Percentiles rank a stretch among this genome's conserved stretches.
These are phyloP conservation scores for Esox niger DNA, from an alignment of 2,113 vertebrate genomes.

Conservation along the genomic window DNA sequence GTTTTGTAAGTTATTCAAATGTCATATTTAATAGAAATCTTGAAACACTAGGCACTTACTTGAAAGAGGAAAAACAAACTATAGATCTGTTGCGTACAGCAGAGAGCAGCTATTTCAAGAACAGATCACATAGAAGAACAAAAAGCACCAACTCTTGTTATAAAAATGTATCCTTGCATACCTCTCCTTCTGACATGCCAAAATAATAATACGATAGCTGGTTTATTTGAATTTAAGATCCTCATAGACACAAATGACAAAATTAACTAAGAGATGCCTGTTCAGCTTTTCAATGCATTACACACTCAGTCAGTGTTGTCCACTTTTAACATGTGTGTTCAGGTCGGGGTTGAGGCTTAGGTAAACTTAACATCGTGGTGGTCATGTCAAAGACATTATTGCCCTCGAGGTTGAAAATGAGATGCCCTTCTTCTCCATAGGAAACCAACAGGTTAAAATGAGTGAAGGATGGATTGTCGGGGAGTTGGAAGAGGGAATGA, in stretches of 20 bases:
- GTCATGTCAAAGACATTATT: constrained; percentile 47
- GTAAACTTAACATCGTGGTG: constrained; percentile 1
- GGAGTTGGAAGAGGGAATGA: background rate
- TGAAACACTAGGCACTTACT: too few relatives aligned
- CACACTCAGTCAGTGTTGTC: background rate
- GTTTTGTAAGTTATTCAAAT: too few relatives aligned
- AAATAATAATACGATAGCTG: background rate
- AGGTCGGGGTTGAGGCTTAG: constrained; percentile 37
- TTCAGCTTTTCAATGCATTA: background rate
- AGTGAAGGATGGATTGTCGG: background rate
- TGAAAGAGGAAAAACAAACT: too few relatives aligned
- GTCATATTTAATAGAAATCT: too few relatives aligned
- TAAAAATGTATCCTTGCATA: too few relatives aligned
- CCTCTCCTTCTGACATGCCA: too few relatives aligned
- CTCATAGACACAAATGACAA: background rate
- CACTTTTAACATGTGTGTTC: constrained; percentile 2
- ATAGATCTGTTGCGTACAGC: too few relatives aligned
- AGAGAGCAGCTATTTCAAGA: too few relatives aligned
- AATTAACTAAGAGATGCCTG: background rate
- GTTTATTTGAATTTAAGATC: too few relatives aligned
- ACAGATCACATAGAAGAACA: too few relatives aligned
- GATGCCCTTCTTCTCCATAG: constrained; percentile 25
- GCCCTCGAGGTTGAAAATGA: constrained; percentile 61
- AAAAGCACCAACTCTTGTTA: too few relatives aligned
- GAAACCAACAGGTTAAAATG: constrained; percentile 33